Base-by-base conservation (phyloP, 2,888 invertebrate species). In the Bellardia bayeri region DNA sequence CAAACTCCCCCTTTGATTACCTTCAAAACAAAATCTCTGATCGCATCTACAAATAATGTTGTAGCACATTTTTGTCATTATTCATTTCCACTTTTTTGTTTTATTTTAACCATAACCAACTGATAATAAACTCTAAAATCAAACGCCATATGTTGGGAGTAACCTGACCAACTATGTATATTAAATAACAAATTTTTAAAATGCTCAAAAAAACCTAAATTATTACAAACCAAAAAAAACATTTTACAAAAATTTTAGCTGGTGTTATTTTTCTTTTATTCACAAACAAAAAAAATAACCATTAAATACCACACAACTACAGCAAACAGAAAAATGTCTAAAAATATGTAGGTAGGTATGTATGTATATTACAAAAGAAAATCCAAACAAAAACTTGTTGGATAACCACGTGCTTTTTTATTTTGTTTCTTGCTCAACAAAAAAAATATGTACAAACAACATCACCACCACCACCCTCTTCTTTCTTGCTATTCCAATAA, bases 351-450 rank as follows among this genome's bases (percentile, higher is more conserved):
- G n/a, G n/a, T n/a, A n/a, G n/a, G n/a, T n/a, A n/a, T n/a, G n/a
- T 74, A 71, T 37, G 37, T 68, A 78, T 74, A 51, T 56, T 71
- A 16, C 23, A 54, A 33, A 81, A 23, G 63, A 30, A 69, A n/a
- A 75, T 1, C 6, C 14, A 42, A 49, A 75, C 40, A 61, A 33
- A 83, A 86, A 68, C 68, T 74, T 82, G 78, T 85, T 72, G 71
- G 56, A 76, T 84, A 86, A 87, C 88, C 89, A 89, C 88, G 89
- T 89, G 89, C 84, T 87, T 86, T 84, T 84, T 78, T 79, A 72
- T 78, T 78, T 78, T 78, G 16, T 79, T 68, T 42, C 6, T 79
- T 37, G 9, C 30, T 30, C 54, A n/a, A 74, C 69, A 51, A 69
- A 72, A 58, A 74, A 11, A 68, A 49, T 6, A 37, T 23, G 51